Evolutionary conservation across 2,888 invertebrate genomes (phyloP), one percentile per base, ranked within the genome.

Genomic region (Chesias legatella): DNA sequence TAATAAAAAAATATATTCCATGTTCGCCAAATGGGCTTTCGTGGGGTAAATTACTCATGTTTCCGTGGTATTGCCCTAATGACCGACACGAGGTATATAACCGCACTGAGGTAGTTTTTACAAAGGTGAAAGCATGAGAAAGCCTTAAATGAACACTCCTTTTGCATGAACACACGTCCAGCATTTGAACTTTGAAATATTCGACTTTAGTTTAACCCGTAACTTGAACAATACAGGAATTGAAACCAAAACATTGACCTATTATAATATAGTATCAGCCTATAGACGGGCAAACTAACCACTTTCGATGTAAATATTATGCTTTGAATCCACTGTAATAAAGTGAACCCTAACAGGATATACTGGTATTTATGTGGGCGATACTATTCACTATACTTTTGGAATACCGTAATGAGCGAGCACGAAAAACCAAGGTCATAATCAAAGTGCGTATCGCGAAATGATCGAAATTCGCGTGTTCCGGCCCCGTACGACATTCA

Each of bases 401-500:
- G 11, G 30, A 44, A 36, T 30, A 20, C 28, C 36, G 43, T 39
- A 42, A 60, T 56, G 49, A 58, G 34, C 40, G 34, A 43, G 60
- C 54, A 57, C 53, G 31, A 62, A 65, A 63, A 57, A 59, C 53
- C 65, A 74, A 74, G 76, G 71, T 51, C 62, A 55, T 36, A 38
- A 33, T 51, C 33, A 48, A 53, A 51, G 53, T 57, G 54, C 53
- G 48, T 57, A 60, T 53, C 50, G 61, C 55, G 39, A 56, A 59
- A 60, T 64, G 63, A 73, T 74, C 71, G 67, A 75, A 73, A 67
- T 60, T 74, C 63, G 82, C 82, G 80, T 81, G 79, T 46, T 67
- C 60, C 39, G 54, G 46, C 58, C 58, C 57, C 59, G 60, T 67
- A 63, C 58, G 54, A 53, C 66, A 60, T 63, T 56, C 53, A 57